Conservation (phyloP, 2,113 vertebrate genomes). For the Macrotus californicus region DNA sequence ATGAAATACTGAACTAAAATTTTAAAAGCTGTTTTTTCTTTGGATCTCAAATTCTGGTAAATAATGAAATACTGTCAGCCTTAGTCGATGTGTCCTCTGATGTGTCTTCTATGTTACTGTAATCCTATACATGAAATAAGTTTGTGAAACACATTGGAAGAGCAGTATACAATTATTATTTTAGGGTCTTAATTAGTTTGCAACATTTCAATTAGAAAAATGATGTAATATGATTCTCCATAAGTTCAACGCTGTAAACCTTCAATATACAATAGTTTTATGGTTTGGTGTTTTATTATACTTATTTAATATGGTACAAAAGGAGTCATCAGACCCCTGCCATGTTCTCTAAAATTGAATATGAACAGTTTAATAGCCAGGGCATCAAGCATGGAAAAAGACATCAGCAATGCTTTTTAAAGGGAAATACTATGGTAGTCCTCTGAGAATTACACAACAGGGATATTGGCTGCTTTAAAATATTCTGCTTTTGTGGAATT, state of each 20-base stretch:
- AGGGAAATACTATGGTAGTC: not conserved
- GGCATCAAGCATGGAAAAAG: not conserved
- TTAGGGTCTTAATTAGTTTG: constrained; percentile 32
- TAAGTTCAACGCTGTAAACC: not conserved
- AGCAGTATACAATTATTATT: not conserved
- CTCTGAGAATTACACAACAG: not conserved
- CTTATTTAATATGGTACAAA: not conserved
- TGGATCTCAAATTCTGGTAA: constrained; percentile 68
- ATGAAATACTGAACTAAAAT: constrained; percentile 55
- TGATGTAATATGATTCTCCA: not conserved
- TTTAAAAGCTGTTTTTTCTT: constrained; percentile 58
- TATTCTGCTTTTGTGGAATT: not conserved
- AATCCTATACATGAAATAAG: not conserved
- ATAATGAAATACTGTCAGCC: constrained; percentile 69
- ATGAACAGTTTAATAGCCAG: constrained; percentile 7
- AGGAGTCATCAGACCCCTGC: constrained; percentile 22
- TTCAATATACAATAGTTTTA: not conserved
- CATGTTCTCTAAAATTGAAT: constrained; percentile 13
- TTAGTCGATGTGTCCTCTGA: constrained; percentile 38
- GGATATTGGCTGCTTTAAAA: not conserved
- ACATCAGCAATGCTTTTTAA: not conserved
- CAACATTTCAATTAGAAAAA: constrained; percentile 42
- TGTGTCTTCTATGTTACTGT: not conserved
- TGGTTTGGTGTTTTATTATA: not conserved
- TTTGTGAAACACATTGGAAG: constrained; percentile 20